Evolutionary conservation across 2,888 invertebrate genomes (phyloP).

Genomic region (Machimus rusticus): DNA sequence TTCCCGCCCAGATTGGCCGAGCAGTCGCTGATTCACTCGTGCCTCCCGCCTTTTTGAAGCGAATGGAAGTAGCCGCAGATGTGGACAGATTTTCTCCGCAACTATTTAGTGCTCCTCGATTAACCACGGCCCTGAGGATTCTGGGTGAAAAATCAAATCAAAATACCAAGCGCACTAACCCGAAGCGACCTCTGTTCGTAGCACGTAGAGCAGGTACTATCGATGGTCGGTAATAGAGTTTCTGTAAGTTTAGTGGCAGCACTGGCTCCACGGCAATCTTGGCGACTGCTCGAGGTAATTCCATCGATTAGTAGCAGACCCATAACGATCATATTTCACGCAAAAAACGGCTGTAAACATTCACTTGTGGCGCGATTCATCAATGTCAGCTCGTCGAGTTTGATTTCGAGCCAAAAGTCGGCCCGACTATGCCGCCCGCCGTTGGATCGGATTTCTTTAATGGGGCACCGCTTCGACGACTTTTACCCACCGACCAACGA

Average conservation of each 20-base stretch:
- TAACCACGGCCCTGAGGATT: neutral
- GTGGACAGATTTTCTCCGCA: neutral
- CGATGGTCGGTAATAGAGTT: neutral
- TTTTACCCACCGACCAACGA: neutral
- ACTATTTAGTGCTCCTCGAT: neutral
- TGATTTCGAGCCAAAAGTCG: neutral
- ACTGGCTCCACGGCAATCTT: neutral
- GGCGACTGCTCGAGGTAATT: neutral
- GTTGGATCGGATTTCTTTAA: neutral
- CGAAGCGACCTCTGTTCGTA: neutral
- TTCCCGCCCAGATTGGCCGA: neutral
- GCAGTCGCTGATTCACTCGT: neutral
- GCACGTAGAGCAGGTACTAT: neutral
- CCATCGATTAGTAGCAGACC: neutral
- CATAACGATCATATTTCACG: constrained; percentile 11
- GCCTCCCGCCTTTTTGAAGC: neutral
- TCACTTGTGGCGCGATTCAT: constrained; percentile 22
- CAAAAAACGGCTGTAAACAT: constrained; percentile 15
- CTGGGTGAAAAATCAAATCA: neutral
- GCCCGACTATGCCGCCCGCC: neutral
- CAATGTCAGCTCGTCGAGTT: constrained; percentile 7
- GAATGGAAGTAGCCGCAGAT: neutral
- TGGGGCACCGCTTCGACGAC: neutral
- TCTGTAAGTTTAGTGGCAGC: neutral
- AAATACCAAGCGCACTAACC: neutral